A percentile compares a stretch with the other conserved stretches of the same genome.
Evolutionary conservation across 2,797 vertebrate species (phyloP).

Genomic region (Lacerta agilis): DNA sequence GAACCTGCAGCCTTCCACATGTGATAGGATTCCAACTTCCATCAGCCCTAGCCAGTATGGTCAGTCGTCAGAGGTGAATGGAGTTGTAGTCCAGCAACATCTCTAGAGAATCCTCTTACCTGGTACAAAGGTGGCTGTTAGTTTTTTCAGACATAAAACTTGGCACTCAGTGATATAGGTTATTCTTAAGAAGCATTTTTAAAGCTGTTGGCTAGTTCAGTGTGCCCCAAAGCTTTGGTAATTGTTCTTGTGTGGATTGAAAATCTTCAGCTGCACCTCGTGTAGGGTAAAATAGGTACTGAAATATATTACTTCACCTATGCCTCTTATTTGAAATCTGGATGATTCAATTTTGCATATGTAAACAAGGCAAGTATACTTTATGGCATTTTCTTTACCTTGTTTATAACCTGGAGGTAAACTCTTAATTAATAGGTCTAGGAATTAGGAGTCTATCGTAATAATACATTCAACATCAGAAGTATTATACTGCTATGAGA

Average conservation of each 20-base stretch:
- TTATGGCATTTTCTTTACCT: constrained; percentile 7
- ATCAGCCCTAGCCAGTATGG: too few species aligned
- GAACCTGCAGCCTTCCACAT: too few species aligned
- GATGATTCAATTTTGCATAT: background rate
- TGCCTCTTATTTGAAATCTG: background rate
- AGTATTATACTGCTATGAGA: background rate
- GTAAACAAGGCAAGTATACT: constrained; percentile 4
- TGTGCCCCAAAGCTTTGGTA: background rate
- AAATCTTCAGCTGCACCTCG: constrained; percentile 47
- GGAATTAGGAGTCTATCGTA: background rate
- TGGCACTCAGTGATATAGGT: constrained; percentile 16
- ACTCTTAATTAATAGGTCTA: background rate
- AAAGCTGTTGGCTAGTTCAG: background rate
- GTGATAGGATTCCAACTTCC: too few species aligned
- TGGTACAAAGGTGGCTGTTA: background rate
- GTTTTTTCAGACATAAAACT: constrained; percentile 22
- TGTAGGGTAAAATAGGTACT: background rate
- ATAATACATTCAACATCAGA: background rate
- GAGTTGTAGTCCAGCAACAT: background rate
- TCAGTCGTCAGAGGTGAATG: too few species aligned
- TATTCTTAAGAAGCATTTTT: background rate
- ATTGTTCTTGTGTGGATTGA: constrained; percentile 12
- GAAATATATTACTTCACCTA: background rate
- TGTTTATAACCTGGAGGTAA: background rate
- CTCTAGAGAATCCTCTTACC: background rate